phyloP scores from a whole-genome alignment of 1,140 invertebrate species.

The Brachionus plicatilis region DNA sequence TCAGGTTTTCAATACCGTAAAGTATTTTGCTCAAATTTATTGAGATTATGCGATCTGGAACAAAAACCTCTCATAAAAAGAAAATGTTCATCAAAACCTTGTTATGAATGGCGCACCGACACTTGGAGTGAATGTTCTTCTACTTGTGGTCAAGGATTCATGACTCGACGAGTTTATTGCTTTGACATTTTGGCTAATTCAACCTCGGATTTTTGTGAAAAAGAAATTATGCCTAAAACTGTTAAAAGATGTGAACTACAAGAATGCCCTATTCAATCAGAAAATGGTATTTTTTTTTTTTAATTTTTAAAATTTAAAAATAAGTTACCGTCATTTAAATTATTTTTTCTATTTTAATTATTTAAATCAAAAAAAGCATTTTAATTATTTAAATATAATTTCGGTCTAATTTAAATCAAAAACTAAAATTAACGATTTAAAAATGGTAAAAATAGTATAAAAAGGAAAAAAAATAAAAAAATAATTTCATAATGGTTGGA shows the following conservation, averaged over 20 bases:
- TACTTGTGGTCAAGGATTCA: slow-evolving; percentile 29
- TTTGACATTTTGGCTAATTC: not conserved
- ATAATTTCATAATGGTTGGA: too few relatives aligned
- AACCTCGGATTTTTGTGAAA: slow-evolving; percentile 9
- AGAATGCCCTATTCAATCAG: not conserved
- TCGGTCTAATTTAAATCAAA: too few relatives aligned
- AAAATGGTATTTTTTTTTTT: not conserved
- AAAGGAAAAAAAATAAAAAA: too few relatives aligned
- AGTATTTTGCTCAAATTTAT: slow-evolving; percentile 13
- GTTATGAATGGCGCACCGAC: not conserved
- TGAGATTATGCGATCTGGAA: not conserved
- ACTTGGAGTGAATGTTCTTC: slow-evolving; percentile 3
- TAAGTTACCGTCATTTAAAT: too few relatives aligned
- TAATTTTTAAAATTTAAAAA: not conserved
- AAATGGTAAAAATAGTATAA: too few relatives aligned
- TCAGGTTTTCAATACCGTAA: not conserved
- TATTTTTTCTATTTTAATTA: too few relatives aligned
- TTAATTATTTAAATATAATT: too few relatives aligned
- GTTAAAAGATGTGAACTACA: not conserved
- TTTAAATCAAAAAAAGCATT: too few relatives aligned
- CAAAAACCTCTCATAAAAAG: not conserved
- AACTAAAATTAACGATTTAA: too few relatives aligned
- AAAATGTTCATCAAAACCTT: not conserved
- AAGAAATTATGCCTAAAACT: not conserved
- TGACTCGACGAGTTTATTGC: not conserved